These are phyloP conservation scores for Thymelicus acteon DNA, from an alignment of 2,888 invertebrate genomes.

Conservation along the genomic window DNA sequence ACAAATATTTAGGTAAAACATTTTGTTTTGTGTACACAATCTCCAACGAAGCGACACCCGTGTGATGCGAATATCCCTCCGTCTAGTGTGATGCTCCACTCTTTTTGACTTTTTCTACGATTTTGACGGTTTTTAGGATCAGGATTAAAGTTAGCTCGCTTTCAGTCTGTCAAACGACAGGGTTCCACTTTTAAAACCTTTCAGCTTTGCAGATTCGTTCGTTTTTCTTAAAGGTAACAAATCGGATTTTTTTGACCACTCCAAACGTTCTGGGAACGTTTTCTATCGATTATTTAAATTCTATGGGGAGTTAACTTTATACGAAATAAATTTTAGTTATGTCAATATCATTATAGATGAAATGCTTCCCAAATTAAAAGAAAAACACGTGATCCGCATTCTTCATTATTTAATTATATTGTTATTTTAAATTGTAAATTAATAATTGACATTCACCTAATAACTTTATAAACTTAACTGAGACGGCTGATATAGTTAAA, in stretches of 20 bases:
- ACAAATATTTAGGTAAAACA: too few species aligned
- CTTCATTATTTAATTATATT: too few species aligned
- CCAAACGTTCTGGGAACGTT: conserved; percentile 7
- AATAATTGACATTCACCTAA: too few species aligned
- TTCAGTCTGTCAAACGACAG: conserved; percentile 33
- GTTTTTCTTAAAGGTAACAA: conserved; percentile 37
- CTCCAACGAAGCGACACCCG: neutral
- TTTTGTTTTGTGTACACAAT: too few species aligned
- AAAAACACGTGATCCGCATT: too few species aligned
- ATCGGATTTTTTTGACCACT: conserved; percentile 20
- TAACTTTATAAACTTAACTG: too few species aligned
- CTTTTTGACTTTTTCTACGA: conserved; percentile 30
- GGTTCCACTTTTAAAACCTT: conserved; percentile 39
- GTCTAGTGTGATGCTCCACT: conserved; percentile 1
- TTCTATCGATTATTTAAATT: neutral
- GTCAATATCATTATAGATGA: too few species aligned
- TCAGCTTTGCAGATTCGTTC: conserved; percentile 33
- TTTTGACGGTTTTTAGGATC: conserved; percentile 24
- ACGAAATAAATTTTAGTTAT: neutral
- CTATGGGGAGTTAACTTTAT: neutral
- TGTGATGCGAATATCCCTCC: conserved; percentile 10
- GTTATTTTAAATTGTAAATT: too few species aligned
- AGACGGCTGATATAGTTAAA: too few species aligned
- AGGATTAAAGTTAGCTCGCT: conserved; percentile 35
- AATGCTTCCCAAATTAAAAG: too few species aligned